These are phyloP conservation scores for Macaca nemestrina DNA, from an alignment of 2,113 vertebrate genomes.

Conservation along the genomic window DNA sequence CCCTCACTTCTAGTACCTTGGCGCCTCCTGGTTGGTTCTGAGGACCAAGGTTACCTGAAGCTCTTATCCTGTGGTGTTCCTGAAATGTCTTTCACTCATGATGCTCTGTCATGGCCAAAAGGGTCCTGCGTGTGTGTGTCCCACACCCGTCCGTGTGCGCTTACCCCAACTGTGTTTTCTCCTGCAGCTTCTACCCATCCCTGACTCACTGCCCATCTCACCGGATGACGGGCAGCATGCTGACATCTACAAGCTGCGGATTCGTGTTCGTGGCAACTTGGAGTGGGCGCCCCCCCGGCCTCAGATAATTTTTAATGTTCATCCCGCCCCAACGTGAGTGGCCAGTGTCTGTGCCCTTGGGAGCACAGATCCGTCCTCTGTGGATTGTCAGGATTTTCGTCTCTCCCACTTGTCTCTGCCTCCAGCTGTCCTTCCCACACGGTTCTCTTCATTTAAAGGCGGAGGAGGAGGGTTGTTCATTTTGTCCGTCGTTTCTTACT, in stretches of 20 bases:
- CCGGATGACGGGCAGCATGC: constrained; percentile 97
- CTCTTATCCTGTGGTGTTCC: not conserved
- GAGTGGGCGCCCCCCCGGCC: constrained; percentile 98
- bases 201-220: constrained; percentile 96
- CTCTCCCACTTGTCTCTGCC: not conserved
- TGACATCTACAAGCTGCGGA: constrained; percentile 96
- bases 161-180: constrained; percentile 20
- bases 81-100: not conserved
- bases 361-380: not conserved
- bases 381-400: not conserved
- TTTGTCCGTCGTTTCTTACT: not conserved
- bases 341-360: fast-evolving
- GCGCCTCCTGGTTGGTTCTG: not conserved
- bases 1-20: not conserved
- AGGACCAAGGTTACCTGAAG: not conserved
- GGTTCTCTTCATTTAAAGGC: not conserved
- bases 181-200: constrained; percentile 94
- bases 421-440: not conserved
- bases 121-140: not conserved
- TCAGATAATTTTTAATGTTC: constrained; percentile 98
- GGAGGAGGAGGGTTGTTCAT: not conserved
- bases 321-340: constrained; percentile 94
- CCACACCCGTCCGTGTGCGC: fast-evolving
- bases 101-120: not conserved
- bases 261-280: constrained; percentile 96